phyloP scores from a whole-genome alignment of 2,113 vertebrate species.

The Zosterops japonicus region DNA sequence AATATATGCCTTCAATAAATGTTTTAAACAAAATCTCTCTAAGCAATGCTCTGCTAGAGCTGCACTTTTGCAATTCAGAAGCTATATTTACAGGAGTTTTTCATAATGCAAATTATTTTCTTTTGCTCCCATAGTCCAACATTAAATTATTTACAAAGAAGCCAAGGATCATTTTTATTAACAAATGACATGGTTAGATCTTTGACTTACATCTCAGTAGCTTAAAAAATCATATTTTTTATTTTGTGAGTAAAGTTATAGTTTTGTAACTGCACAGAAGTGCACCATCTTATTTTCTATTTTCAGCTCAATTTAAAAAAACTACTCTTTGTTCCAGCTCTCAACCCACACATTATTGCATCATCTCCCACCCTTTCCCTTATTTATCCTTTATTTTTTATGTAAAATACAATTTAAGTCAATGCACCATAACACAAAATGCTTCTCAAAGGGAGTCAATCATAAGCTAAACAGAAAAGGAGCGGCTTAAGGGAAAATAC shows the following conservation, averaged over 20 bases:
- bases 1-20: constrained; percentile 85
- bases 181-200: constrained; percentile 39
- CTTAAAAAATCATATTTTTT: constrained; percentile 14
- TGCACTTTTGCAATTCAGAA: constrained; percentile 58
- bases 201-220: constrained; percentile 15
- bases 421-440: constrained; percentile 56
- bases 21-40: constrained; percentile 80
- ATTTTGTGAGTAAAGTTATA: constrained; percentile 32
- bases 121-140: constrained; percentile 52
- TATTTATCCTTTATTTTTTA: constrained; percentile 37
- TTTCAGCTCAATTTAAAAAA: constrained; percentile 70
- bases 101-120: constrained; percentile 75
- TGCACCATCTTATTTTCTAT: constrained; percentile 54
- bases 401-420: constrained; percentile 57
- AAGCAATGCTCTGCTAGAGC: constrained; percentile 73
- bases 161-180: constrained; percentile 59
- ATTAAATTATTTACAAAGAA: constrained; percentile 46
- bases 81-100: constrained; percentile 77
- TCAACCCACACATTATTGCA: constrained; percentile 32
- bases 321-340: constrained; percentile 51
- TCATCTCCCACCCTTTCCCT: constrained; percentile 41
- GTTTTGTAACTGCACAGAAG: constrained; percentile 45
- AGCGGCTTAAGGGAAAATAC: constrained; percentile 49
- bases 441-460: constrained; percentile 50
- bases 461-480: constrained; percentile 50